Base-by-base conservation (phyloP, 2,113 vertebrate genomes). In the Lycaon pictus region DNA sequence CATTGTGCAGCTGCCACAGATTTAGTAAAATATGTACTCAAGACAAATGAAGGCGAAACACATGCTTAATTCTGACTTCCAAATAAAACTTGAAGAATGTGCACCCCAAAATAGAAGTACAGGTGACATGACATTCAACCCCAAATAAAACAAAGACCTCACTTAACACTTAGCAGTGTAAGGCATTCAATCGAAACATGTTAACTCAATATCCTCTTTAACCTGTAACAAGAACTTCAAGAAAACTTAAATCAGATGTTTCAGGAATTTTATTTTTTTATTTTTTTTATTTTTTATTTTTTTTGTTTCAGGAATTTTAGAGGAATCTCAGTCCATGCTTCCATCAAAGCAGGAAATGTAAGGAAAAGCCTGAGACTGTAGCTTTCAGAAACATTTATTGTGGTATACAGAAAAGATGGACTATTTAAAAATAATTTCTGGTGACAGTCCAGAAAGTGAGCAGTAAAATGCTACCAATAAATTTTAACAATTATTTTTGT, bases 11-110 rank as follows among this genome's bases (percentile, higher is more conserved):
- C 82, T 96, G 93, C 60, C 92, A 92, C 4, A 96, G 83, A 88
- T 80, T 89, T 72, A 93, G 62, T 81, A 56, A 97, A 92, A 93
- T 77, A 83, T 93, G 65, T 80, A 15, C 80, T 88, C 82, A 93
- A 92, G 95, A 92, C 79, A 97, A 96, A 96, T 35, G 89, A 81
- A 85, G 71, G 55, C 60, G 29, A 95, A 96, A 96, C 79, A 95
- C 67, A 89, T 23, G 69, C 56, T 84, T 67, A 96, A 88, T 53
- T 72, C 76, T 51, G 43, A 96, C 60, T 92, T 96, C 63, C 94
- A 93, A 55, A 55, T 1, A 85, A 71, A 96, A 92, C 22, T 25
- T 74, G 3, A 93, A 96, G 76, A 94, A 88, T 85, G 80, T 72
- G 25, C 9, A 60, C 72, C 81, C 56, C 65, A 56, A 97, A 93